Base-by-base conservation (phyloP, 2,888 invertebrate species). In the Mimumesa dahlbomi region DNA sequence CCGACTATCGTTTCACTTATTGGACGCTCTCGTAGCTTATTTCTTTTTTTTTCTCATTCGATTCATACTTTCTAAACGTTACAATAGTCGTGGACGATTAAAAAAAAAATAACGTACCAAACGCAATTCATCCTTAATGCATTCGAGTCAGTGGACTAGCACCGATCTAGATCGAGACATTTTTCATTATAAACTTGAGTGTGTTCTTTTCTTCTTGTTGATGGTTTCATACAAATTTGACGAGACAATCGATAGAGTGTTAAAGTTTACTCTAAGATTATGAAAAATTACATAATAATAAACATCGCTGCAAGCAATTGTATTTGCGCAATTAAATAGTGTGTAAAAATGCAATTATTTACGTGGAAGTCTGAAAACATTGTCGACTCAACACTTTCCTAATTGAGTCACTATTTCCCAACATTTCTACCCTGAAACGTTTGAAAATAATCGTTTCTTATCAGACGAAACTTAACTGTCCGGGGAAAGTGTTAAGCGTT, bases 71-170 rank as follows among this genome's bases (percentile, higher is more conserved):
- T n/a, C n/a, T n/a, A n/a, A n/a, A n/a, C n/a, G n/a, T n/a, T n/a
- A n/a, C n/a, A n/a, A n/a, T n/a, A n/a, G n/a, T n/a, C n/a, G n/a
- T n/a, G n/a, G n/a, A n/a, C n/a, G n/a, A n/a, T n/a, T n/a, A n/a
- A n/a, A n/a, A n/a, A n/a, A n/a, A n/a, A n/a, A n/a, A n/a, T 25
- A 5, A 25, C 25, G 25, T 7, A 25, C 25, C 25, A 25, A 7
- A 31, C 34, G 48, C 29, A n/a, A 38, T 18, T 21, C 13, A 50
- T 48, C 19, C 49, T 66, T 52, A 22, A 57, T 52, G 57, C 45
- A 5, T 46, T 36, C 25, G n/a, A 43, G 53, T 49, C 42, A 42
- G 29, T 36, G 42, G 52, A 59, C 58, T 69, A 68, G 48, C 58
- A 22, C 42, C 40, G 21, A 25, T 40, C 52, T 52, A 52, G 13